Base-by-base conservation (phyloP, 2,797 vertebrate genomes). In the Esox masquinongy region DNA sequence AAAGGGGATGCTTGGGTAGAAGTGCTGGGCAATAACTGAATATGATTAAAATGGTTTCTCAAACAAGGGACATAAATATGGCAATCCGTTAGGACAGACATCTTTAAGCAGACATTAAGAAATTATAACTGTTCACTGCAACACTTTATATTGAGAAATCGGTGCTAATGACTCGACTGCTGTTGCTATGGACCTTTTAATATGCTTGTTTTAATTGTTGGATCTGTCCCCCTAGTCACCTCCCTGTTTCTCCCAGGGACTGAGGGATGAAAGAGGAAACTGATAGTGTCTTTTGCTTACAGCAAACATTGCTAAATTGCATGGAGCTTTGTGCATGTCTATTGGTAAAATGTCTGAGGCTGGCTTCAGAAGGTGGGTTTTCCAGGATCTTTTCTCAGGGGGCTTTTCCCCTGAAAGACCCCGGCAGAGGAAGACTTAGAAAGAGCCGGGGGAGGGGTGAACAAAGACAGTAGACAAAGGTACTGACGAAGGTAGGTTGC, bases 21-120 rank as follows among this genome's bases (percentile, higher is more conserved):
- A 12, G 74, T 66, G 49, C 29, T 17, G 6, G 5, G 17, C 16
- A 67, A 74, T 68, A 80, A 70, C 84, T 82, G 70, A 75, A 31
- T 76, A 64, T 85, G 83, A 89, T 89, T 83, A 81, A 88, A 88
- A 69, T 11, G n/a, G 73, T 80, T 81, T 79, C 24, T n/a, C 29
- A 61, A 70, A 7, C 15, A n/a, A 74, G 17, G 11, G n/a, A 70
- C 24, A 70, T 14, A 4, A 29, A 4, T 64, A 24, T 26, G 24
- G 12, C 24, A 6, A 61, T 26, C n/a, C 4, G 22, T 64, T n/a
- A 26, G 24, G 11, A 24, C 11, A 64, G 61, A 64, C 4, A 22
- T 29, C 2, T 64, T 26, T 64, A 64, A 29, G 24, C 24, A 14
- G 26, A 64, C 61, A 26, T 26, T 64, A 64, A 29, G 61, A 29